Evolutionary conservation across 2,888 invertebrate genomes (phyloP).

Genomic region (Callimorpha dominula): DNA sequence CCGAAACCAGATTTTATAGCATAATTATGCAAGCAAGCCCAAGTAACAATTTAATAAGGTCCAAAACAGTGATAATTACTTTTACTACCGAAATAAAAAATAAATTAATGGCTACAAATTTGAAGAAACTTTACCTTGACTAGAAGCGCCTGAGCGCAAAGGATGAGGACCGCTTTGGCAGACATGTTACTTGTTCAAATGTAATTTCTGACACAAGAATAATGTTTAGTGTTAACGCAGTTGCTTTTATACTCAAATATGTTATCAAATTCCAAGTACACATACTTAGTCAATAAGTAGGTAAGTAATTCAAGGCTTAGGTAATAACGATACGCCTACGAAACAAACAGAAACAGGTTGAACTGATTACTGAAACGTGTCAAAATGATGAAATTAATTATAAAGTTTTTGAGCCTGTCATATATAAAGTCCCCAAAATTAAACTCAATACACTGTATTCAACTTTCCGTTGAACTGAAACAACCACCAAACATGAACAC

Average conservation of each 20-base stretch:
- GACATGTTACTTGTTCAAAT: slow-evolving; percentile 48
- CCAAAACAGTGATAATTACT: too few species aligned
- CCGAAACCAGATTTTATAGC: too few species aligned
- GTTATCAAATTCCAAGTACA: not conserved
- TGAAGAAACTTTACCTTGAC: slow-evolving; percentile 16
- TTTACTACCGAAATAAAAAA: too few species aligned
- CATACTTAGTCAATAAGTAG: not conserved
- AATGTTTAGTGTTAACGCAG: slow-evolving; percentile 3
- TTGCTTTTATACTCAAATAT: not conserved
- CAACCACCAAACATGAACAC: slow-evolving; percentile 32
- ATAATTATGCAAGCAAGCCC: too few species aligned
- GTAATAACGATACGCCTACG: not conserved
- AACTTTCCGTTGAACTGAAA: slow-evolving; percentile 6
- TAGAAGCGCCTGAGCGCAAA: slow-evolving; percentile 53
- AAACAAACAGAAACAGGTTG: not conserved
- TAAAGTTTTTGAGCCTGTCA: not conserved
- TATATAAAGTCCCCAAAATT: not conserved
- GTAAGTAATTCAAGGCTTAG: not conserved
- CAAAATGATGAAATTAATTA: not conserved
- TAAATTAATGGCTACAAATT: too few species aligned
- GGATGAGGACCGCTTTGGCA: slow-evolving; percentile 48
- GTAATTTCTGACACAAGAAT: slow-evolving; percentile 16
- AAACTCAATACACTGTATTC: slow-evolving; percentile 17
- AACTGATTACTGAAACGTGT: not conserved
- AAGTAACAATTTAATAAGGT: too few species aligned